These are phyloP conservation scores for Mesitornis unicolor DNA, from an alignment of 2,113 vertebrate genomes.

Conservation along the genomic window DNA sequence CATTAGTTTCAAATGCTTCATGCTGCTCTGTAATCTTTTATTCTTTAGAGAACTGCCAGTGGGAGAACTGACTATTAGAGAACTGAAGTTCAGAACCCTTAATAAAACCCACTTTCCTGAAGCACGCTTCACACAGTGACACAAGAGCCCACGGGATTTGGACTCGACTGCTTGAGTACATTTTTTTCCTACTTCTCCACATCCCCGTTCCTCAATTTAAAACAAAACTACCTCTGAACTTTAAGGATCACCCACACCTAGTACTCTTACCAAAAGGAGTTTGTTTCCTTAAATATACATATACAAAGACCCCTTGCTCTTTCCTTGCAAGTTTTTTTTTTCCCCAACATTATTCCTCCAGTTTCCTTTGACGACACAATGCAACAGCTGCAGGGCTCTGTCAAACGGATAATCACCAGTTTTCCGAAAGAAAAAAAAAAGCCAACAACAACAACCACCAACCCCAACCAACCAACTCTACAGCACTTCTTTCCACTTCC, in stretches of 20 bases:
- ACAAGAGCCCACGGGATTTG: rapidly evolving
- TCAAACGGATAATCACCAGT: neutral
- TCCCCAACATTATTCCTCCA: neutral
- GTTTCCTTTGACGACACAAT: neutral
- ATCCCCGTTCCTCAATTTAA: neutral
- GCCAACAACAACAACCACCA: neutral
- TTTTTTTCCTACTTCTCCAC: neutral
- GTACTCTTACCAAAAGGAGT: neutral
- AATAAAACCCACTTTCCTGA: neutral
- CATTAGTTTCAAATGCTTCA: neutral
- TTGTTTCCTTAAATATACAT: neutral
- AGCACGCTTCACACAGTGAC: neutral
- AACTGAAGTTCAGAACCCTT: neutral
- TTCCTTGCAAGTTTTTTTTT: neutral
- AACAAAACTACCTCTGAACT: neutral
- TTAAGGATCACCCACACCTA: neutral
- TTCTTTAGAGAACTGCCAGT: neutral
- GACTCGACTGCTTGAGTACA: neutral
- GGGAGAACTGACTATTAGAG: neutral
- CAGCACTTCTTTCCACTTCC: neutral
- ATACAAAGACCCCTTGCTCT: neutral
- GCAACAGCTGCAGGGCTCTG: neutral
- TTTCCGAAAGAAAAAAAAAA: neutral
- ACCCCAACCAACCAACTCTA: too few relatives aligned
- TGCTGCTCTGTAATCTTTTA: neutral